A percentile compares a stretch with the other conserved stretches of the same genome.
phyloP scores from a whole-genome alignment of 2,797 vertebrate species.

The Menidia menidia region DNA sequence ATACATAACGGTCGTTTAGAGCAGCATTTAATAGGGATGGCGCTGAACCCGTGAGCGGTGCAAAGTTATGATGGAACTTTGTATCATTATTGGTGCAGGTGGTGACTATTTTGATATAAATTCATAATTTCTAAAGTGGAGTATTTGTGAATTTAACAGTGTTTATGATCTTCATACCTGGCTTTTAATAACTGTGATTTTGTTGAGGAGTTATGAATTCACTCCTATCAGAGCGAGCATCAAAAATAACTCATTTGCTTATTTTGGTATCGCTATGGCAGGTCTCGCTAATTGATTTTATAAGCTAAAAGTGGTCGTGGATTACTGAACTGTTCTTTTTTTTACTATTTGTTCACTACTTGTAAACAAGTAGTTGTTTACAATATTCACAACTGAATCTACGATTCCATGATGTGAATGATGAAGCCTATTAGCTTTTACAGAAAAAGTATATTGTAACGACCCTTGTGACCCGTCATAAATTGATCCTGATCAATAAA shows the following conservation, averaged over 20 bases:
- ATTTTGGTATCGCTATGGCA: neutral
- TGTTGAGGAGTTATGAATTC: neutral
- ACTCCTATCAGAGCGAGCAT: neutral
- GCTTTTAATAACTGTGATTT: neutral
- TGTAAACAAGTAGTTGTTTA: neutral
- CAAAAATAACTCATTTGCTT: neutral
- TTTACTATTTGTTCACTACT: too few species aligned
- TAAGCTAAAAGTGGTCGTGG: neutral
- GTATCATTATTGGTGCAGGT: neutral
- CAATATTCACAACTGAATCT: constrained; percentile 6
- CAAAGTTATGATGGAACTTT: neutral
- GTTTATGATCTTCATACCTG: neutral
- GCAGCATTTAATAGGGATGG: neutral
- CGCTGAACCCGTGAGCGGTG: neutral
- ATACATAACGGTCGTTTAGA: neutral
- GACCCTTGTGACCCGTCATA: constrained; percentile 39
- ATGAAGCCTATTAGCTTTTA: constrained; percentile 13
- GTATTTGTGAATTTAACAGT: too few species aligned
- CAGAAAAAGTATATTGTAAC: constrained; percentile 3
- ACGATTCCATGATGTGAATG: constrained; percentile 12
- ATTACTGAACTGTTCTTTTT: constrained; percentile 10
- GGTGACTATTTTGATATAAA: neutral
- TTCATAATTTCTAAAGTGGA: neutral
- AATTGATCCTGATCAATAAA: constrained; percentile 40
- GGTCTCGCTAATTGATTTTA: neutral